Conservation (phyloP, 2,113 vertebrate genomes). For the Vulpes vulpes region DNA sequence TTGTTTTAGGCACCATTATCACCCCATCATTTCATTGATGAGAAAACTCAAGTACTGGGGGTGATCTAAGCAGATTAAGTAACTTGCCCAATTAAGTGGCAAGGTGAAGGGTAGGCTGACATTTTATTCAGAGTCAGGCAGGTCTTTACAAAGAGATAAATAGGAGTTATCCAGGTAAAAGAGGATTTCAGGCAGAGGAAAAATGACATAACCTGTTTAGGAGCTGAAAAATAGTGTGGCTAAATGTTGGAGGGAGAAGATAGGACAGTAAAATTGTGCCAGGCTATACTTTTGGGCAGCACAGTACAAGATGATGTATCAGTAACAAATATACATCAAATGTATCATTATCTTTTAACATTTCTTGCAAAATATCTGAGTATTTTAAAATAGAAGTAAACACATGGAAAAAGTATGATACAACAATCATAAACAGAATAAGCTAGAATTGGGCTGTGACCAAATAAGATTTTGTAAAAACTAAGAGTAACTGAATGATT, state of each 20-base stretch:
- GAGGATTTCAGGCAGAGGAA: not conserved
- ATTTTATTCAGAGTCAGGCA: not conserved
- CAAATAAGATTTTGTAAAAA: not conserved
- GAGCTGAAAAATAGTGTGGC: not conserved
- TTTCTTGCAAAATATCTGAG: not conserved
- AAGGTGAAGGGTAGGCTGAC: not conserved
- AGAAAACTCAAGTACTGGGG: not conserved
- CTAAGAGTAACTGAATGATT: not conserved
- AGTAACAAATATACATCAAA: not conserved
- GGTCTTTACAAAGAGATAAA: slow-evolving; percentile 4
- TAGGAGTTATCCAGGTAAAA: not conserved
- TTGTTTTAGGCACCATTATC: not conserved
- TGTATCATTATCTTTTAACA: not conserved
- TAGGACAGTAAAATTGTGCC: not conserved
- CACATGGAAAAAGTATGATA: not conserved
- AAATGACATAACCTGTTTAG: not conserved
- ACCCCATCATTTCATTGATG: not conserved
- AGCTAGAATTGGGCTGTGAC: not conserved
- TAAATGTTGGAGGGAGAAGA: not conserved
- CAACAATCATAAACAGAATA: not conserved
- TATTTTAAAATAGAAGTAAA: slow-evolving; percentile 38
- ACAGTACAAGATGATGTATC: not conserved
- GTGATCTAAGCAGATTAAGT: not conserved
- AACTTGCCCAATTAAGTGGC: not conserved
- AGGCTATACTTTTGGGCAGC: not conserved